phyloP scores from a whole-genome alignment of 92 coral and sea anemone species.

The Heliopora coerulea region DNA sequence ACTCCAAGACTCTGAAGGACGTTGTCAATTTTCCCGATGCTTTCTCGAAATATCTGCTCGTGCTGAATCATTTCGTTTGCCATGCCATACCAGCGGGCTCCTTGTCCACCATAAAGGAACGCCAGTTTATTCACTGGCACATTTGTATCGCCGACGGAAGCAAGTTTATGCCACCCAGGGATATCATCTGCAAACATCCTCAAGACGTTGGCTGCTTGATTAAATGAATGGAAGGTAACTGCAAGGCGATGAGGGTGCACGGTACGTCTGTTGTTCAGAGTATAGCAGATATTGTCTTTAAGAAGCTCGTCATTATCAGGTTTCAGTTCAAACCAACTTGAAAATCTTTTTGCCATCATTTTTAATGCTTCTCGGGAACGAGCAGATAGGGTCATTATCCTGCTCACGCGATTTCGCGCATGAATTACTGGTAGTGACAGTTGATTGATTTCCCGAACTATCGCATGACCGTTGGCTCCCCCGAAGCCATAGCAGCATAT shows the following conservation, averaged over 20 bases:
- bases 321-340: constrained; percentile 51
- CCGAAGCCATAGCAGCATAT: constrained; percentile 84
- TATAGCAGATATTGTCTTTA: constrained; percentile 62
- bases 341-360: constrained; percentile 48
- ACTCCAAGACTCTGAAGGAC: constrained; percentile 54
- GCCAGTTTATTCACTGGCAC: constrained; percentile 46
- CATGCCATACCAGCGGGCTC: constrained; percentile 85
- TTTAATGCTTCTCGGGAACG: constrained; percentile 59
- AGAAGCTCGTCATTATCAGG: constrained; percentile 42
- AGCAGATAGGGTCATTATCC: constrained; percentile 64
- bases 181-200: constrained; percentile 47
- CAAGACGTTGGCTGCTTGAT: constrained; percentile 59
- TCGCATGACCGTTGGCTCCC: constrained; percentile 76
- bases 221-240: constrained; percentile 48
- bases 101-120: constrained; percentile 88
- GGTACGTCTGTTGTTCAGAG: constrained; percentile 78
- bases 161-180: constrained; percentile 46
- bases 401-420: constrained; percentile 1
- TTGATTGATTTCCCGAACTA: constrained; percentile 57
- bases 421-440: not conserved
- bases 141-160: constrained; percentile 43
- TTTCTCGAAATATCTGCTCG: constrained; percentile 64
- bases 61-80: constrained; percentile 64
- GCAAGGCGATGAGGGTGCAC: constrained; percentile 66
- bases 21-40: constrained; percentile 49